Evolutionary conservation across 2,888 invertebrate species (phyloP).

Genomic region (Micoletzkya japonica): DNA sequence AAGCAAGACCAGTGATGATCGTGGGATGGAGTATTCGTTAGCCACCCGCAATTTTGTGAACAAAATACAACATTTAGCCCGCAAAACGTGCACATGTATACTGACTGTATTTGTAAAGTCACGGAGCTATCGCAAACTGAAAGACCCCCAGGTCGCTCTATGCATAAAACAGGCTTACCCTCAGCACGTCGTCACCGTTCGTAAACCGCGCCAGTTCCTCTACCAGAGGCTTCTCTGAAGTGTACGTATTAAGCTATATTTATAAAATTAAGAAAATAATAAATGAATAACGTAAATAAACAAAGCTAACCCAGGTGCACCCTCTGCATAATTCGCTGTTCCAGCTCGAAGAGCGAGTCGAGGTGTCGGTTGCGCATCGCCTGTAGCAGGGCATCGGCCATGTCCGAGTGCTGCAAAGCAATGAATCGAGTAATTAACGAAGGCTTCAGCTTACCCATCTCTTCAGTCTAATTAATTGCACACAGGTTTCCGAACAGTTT

Average conservation of each 20-base stretch:
- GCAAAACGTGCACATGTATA: neutral
- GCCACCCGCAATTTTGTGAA: no score
- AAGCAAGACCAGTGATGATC: no score
- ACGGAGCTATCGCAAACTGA: no score
- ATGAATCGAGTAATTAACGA: no score
- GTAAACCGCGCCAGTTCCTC: slow-evolving; percentile 39
- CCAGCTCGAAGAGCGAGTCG: slow-evolving; percentile 94
- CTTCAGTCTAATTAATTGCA: no score
- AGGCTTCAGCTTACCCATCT: no score
- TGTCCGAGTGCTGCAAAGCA: slow-evolving; percentile 89
- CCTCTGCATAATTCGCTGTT: slow-evolving; percentile 90
- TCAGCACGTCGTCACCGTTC: slow-evolving; percentile 50
- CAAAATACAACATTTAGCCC: neutral
- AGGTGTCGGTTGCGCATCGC: slow-evolving; percentile 76
- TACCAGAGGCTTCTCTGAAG: slow-evolving; percentile 46
- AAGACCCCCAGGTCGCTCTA: neutral
- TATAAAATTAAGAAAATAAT: neutral
- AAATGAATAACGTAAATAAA: neutral
- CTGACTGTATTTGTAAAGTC: neutral
- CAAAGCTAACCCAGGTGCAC: slow-evolving; percentile 66
- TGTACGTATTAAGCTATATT: neutral
- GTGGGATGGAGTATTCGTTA: no score
- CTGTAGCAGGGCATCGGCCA: slow-evolving; percentile 78
- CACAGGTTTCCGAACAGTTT: no score
- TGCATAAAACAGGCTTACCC: slow-evolving; percentile 35